phyloP scores from a whole-genome alignment of 2,888 invertebrate genomes.

The Lasioglossum calceatum region DNA sequence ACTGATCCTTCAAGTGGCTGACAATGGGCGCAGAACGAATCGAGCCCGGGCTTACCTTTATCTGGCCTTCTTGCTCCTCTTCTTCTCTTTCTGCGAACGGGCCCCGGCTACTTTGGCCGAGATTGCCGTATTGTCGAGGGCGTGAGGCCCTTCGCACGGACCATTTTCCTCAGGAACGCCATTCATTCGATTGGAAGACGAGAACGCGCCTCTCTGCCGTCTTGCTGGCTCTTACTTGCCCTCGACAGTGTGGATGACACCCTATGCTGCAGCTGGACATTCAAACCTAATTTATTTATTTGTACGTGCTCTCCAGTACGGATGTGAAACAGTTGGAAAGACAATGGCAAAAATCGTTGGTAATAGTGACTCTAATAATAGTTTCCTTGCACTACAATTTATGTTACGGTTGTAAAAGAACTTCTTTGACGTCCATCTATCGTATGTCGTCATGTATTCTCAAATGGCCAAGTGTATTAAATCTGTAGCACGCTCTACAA shows the following conservation, averaged over 20 bases:
- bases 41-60: conserved; percentile 62
- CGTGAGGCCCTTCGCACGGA: conserved; percentile 70
- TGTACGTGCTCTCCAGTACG: not conserved
- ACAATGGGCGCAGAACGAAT: conserved; percentile 74
- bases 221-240: not conserved
- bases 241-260: not conserved
- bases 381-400: too few relatives aligned
- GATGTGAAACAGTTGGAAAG: not conserved
- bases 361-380: too few relatives aligned
- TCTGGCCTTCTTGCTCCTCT: conserved; percentile 30
- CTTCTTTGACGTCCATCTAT: too few relatives aligned
- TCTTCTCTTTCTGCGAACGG: conserved; percentile 26
- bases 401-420: too few relatives aligned
- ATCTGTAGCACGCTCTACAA: too few relatives aligned
- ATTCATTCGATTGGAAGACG: conserved; percentile 65
- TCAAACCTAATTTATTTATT: not conserved
- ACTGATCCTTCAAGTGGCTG: conserved; percentile 71
- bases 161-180: conserved; percentile 73
- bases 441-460: too few relatives aligned
- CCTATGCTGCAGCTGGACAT: not conserved
- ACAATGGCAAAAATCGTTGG: not conserved
- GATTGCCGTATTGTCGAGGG: conserved; percentile 73
- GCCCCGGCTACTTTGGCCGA: conserved; percentile 27
- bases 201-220: conserved; percentile 9
- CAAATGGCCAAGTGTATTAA: too few relatives aligned